Evolutionary conservation across 2,797 vertebrate species (phyloP), one percentile per base, ranked within the genome.

Genomic region (Accipiter superciliosus): DNA sequence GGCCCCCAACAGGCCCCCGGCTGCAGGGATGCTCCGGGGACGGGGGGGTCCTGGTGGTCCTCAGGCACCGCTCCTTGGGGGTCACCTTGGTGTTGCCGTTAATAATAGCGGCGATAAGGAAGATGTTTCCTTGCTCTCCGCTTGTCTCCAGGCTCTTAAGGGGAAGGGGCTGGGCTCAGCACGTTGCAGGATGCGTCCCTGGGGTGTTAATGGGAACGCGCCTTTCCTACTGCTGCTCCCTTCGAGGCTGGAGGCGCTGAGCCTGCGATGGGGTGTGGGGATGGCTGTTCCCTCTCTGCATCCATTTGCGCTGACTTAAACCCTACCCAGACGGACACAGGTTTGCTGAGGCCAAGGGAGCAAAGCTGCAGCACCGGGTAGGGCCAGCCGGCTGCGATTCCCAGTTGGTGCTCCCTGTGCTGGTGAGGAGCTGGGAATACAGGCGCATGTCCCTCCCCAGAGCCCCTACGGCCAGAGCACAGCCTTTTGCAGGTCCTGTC

Each of bases 71-170:
- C 55, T 79, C 44, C 49, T 29, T 14, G 33, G 50, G 37, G 13
- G 10, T 2, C 2, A 1, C 1, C 8, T 13, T 2, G 8, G 19
- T 14, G 29, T 3, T 24, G 40, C 15, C 35, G 2, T 9, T 2
- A 2, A 3, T 26, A n/a, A 13, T 0, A 29, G 14, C 1, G 13
- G 47, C 0, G 6, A 39, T 1, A 31, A 40, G 33, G 53, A 79
- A 29, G 52, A 29, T 45, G 57, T 10, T 76, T 11, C 29, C 9
- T 33, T 3, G 19, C 52, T 28, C 50, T 55, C 10, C 0, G 2
- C 15, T 40, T 2, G 21, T 17, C 25, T 52, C n/a, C n/a, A 10
- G 24, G 70, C 33, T 84, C 20, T 2, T 31, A 1, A 4, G 1
- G 33, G 4, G 13, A 11, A 22, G 8, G 26, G 29, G 2, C 6